These are phyloP conservation scores for Gracilinanus agilis DNA, from an alignment of 2,113 vertebrate genomes.

Conservation along the genomic window DNA sequence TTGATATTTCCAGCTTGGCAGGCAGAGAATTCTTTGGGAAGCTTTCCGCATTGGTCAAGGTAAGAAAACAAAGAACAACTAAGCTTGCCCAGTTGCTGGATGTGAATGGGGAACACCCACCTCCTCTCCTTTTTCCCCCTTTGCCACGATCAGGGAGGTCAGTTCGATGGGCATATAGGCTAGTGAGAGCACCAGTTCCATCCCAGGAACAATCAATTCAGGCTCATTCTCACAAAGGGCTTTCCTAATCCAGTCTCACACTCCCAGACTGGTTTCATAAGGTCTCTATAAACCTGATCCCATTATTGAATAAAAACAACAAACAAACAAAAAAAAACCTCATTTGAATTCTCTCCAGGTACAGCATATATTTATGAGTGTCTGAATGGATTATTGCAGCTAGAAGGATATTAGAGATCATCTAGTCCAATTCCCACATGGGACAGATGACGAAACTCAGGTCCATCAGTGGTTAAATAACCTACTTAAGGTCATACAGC, in stretches of 20 bases:
- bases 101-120: not conserved
- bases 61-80: not conserved
- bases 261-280: not conserved
- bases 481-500: not conserved
- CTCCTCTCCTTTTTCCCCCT: not conserved
- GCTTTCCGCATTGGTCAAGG: not conserved
- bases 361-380: not conserved
- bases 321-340: not conserved
- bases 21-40: not conserved
- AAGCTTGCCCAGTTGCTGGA: not conserved
- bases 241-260: not conserved
- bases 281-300: not conserved
- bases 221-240: not conserved
- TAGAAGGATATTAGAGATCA: not conserved
- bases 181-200: not conserved
- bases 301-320: not conserved
- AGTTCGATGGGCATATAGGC: not conserved
- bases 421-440: not conserved
- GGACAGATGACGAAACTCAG: not conserved
- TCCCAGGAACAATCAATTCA: not conserved
- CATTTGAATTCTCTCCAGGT: not conserved
- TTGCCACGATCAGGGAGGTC: not conserved
- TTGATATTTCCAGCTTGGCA: constrained; percentile 43
- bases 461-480: not conserved
- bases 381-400: not conserved